A percentile compares a stretch with the other conserved stretches of the same genome.
These are phyloP conservation scores for Ormia ochracea DNA, from an alignment of 2,888 invertebrate species.

Conservation along the genomic window DNA sequence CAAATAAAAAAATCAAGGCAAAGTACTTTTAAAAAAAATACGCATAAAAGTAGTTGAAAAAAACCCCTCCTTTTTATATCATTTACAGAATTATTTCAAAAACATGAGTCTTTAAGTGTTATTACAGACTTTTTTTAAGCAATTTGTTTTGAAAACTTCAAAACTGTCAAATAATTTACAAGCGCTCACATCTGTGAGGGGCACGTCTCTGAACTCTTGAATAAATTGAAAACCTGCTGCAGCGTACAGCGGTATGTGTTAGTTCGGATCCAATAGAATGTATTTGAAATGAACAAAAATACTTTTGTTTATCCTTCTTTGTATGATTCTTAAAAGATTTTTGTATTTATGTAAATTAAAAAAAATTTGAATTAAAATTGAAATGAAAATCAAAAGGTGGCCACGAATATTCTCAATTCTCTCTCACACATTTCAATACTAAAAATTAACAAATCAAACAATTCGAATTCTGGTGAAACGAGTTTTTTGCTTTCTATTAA, in stretches of 20 bases:
- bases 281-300: not conserved
- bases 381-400: not conserved
- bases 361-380: too few species aligned
- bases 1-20: too few species aligned
- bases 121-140: too few species aligned
- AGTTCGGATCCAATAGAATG: not conserved
- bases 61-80: too few species aligned
- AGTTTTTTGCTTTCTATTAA: not conserved
- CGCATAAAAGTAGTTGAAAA: too few species aligned
- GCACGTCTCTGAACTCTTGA: not conserved
- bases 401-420: not conserved
- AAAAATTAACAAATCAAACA: not conserved
- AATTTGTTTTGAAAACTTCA: too few species aligned
- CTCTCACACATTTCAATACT: not conserved
- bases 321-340: not conserved
- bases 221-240: constrained; percentile 12
- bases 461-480: not conserved
- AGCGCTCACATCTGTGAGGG: not conserved
- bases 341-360: too few species aligned
- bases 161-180: too few species aligned
- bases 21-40: too few species aligned
- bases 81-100: too few species aligned
- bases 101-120: too few species aligned
- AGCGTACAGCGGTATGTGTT: constrained; percentile 35
- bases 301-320: constrained; percentile 8